Evolutionary conservation across 2,888 invertebrate species (phyloP), one percentile per base, ranked within the genome.

Genomic region (Plagiodera versicolora): DNA sequence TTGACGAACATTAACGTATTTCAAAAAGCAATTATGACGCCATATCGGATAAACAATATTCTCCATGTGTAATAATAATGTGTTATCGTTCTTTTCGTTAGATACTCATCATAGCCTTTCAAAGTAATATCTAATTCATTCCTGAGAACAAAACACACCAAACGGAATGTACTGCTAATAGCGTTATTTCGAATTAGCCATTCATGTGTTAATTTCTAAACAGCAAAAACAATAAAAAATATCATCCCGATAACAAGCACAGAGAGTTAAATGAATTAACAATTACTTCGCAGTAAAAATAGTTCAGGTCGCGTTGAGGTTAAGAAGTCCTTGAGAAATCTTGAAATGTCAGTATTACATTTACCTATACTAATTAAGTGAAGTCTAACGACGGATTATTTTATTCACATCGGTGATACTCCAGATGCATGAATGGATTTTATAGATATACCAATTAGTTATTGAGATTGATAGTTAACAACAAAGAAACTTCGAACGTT

Each of bases 321-420:
- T 50, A 45, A 50, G 39, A 19, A 50, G 58, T 52, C 58, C 58
- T 58, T 58, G 58, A 52, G n/a, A 51, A 47, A 28, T 52, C 50
- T 50, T 24, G 56, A 50, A 35, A 50, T 45, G 46, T 58, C 52
- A 30, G 30, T 20, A 18, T 20, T 24, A 24, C 24, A 24, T 24
- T 24, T 24, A 24, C 24, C 24, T 24, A 24, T 24, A 24, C 6
- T 24, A 24, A 24, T 24, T 24, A 24, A n/a, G 24, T 6, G 44
- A 44, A 53, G 8, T 16, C 10, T 44, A 24, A 44, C 35, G 8
- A 44, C 19, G 2, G 20, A 53, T 44, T 14, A 44, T 52, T 39
- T 44, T 11, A 44, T 53, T 8, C 19, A 17, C 10, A 28, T n/a
- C 16, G 16, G 18, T 14, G 18, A 49, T 49, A 16, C 2, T 18